Evolutionary conservation across 2,888 invertebrate genomes (phyloP), one percentile per base, ranked within the genome.

Genomic region (Brachylomia viminalis): DNA sequence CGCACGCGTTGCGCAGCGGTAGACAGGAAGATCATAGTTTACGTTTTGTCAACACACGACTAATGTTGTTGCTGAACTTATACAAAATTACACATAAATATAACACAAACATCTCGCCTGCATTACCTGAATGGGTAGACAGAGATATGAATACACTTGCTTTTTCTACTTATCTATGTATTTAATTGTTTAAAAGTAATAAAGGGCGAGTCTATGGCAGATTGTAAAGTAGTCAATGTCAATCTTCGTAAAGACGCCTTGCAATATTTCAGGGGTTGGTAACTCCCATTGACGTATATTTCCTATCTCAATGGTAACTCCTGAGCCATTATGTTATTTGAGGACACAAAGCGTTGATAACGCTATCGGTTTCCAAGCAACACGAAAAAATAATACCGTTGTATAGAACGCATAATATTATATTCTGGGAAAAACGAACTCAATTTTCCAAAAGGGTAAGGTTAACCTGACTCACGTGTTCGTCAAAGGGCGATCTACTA

Each of bases 341-440:
- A 77, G 75, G 65, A 71, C 70, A 79, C 77, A 66, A 70, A 76
- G 71, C 80, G 73, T 80, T 80, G 75, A 71, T 64, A 70, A 54
- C 65, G 42, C 56, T 72, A 72, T 47, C 58, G 66, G 75, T 87
- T 79, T n/a, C 84, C 58, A 74, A 78, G 82, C 77, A 72, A 85
- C 79, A 56, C 56, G 3, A 71, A 69, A 13, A 71, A 66, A 13
- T 68, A 59, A 58, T 58, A 58, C 52, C 52, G 2, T 58, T 47
- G 78, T n/a, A 64, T 38, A 13, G 38, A 15, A 54, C 69, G 17
- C 64, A 27, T 71, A 33, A 38, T 71, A 20, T 33, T 71, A 20
- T 33, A 30, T 70, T 80, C 71, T 65, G 13, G 8, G 67, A 65
- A 76, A 42, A 78, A 70, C n/a, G 17, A 7, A 15, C 33, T 49